Percentiles rank a stretch among this genome's conserved stretches.
phyloP scores from a whole-genome alignment of 2,888 invertebrate species.

The Plebejus anna region DNA sequence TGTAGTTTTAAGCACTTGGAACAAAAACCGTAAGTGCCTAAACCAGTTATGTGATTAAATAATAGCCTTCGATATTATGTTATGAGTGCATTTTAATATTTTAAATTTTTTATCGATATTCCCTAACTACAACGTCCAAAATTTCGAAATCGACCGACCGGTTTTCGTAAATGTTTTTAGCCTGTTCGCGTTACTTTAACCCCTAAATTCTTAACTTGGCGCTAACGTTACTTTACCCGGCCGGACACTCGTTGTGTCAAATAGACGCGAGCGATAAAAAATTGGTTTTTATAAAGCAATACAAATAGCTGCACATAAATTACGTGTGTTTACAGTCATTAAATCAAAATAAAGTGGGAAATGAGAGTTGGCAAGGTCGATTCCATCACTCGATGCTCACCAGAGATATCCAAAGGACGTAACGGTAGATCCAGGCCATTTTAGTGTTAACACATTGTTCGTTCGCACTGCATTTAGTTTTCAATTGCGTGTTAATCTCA shows the following conservation, averaged over 20 bases:
- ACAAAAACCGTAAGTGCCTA: neutral
- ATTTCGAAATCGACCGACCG: neutral
- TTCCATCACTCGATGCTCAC: constrained; percentile 42
- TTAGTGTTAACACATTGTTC: constrained; percentile 35
- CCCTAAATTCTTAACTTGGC: neutral
- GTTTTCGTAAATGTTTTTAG: neutral
- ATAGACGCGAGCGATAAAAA: neutral
- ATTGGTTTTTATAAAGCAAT: neutral
- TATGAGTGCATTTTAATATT: neutral
- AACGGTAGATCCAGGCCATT: constrained; percentile 56
- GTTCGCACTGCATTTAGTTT: constrained; percentile 10
- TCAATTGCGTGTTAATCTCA: constrained; percentile 18
- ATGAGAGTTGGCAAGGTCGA: neutral
- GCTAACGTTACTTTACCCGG: neutral
- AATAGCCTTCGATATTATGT: neutral
- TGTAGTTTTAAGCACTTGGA: neutral
- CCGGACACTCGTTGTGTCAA: neutral
- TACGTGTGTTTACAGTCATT: constrained; percentile 9
- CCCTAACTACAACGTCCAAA: neutral
- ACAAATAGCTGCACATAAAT: neutral
- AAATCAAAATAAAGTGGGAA: constrained; percentile 5
- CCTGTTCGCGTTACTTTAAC: neutral
- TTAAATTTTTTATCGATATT: neutral
- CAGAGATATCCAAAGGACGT: constrained; percentile 51
- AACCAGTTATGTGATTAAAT: neutral